Conservation (phyloP, 2,113 vertebrate species). For the Mesembrinibis cayennensis region DNA sequence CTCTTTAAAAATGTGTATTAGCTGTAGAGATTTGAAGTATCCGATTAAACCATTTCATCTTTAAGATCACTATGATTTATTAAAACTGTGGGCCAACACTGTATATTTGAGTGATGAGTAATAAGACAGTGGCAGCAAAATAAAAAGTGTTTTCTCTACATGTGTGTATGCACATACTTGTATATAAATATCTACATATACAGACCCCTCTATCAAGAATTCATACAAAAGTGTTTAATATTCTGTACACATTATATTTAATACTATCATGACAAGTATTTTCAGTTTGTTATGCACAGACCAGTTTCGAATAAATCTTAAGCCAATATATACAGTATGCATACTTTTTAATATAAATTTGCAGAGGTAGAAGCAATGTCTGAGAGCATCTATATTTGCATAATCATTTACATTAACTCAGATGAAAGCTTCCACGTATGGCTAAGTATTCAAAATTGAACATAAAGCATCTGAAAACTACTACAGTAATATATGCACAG, state of each 20-base stretch:
- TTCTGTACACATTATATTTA: background rate
- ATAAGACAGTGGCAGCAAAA: background rate
- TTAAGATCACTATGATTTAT: slow-evolving; percentile 18
- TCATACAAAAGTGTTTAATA: background rate
- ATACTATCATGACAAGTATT: background rate
- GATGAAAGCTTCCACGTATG: background rate
- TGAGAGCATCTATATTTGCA: background rate
- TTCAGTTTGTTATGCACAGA: background rate
- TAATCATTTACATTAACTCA: slow-evolving; percentile 10
- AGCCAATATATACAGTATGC: background rate
- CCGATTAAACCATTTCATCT: slow-evolving; percentile 21
- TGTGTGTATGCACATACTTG: background rate
- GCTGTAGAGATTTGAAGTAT: background rate
- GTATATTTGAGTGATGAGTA: background rate
- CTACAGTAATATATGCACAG: background rate
- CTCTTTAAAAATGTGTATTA: slow-evolving; percentile 34
- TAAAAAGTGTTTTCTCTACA: background rate
- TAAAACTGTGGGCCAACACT: background rate
- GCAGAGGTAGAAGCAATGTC: background rate
- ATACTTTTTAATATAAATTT: background rate
- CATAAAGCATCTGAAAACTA: background rate
- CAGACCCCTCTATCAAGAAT: background rate
- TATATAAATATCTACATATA: background rate
- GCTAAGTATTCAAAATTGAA: slow-evolving; percentile 9
- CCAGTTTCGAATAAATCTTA: background rate